A percentile compares a stretch with the other conserved stretches of the same genome.
Conservation (phyloP, 2,113 vertebrate genomes). For the Sapayoa aenigma region DNA sequence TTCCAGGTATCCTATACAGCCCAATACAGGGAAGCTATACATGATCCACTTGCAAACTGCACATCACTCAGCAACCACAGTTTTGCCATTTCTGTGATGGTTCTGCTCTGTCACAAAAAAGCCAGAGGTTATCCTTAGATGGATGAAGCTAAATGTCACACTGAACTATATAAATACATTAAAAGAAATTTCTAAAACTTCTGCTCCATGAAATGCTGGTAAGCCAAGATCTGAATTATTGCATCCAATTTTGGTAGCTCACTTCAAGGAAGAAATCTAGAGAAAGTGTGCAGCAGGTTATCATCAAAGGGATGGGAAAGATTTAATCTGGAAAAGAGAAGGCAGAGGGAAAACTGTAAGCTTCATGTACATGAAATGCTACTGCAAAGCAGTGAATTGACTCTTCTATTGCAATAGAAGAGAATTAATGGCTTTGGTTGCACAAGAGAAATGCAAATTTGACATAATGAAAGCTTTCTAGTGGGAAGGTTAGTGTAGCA, state of each 20-base stretch:
- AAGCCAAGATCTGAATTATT: not conserved
- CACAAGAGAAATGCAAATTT: constrained; percentile 9
- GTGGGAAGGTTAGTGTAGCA: not conserved
- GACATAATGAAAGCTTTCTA: not conserved
- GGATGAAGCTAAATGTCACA: not conserved
- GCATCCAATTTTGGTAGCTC: not conserved
- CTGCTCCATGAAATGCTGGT: not conserved
- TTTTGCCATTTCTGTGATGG: not conserved
- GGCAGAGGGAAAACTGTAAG: not conserved
- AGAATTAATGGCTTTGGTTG: not conserved
- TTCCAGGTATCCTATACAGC: not conserved
- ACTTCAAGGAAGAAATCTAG: not conserved
- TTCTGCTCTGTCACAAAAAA: not conserved
- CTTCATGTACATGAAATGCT: not conserved
- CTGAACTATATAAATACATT: not conserved
- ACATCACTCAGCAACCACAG: not conserved
- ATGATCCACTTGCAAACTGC: not conserved
- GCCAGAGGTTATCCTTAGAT: not conserved
- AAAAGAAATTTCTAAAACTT: not conserved
- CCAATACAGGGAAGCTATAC: not conserved
- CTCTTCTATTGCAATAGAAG: constrained; percentile 1
- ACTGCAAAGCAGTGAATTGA: not conserved
- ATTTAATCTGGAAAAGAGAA: constrained; percentile 23
- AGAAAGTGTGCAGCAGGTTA: not conserved
- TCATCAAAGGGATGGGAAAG: not conserved